Percentiles rank a stretch among this genome's conserved stretches.
Evolutionary conservation across 2,888 invertebrate genomes (phyloP).

Genomic region (Rhogogaster chlorosoma): DNA sequence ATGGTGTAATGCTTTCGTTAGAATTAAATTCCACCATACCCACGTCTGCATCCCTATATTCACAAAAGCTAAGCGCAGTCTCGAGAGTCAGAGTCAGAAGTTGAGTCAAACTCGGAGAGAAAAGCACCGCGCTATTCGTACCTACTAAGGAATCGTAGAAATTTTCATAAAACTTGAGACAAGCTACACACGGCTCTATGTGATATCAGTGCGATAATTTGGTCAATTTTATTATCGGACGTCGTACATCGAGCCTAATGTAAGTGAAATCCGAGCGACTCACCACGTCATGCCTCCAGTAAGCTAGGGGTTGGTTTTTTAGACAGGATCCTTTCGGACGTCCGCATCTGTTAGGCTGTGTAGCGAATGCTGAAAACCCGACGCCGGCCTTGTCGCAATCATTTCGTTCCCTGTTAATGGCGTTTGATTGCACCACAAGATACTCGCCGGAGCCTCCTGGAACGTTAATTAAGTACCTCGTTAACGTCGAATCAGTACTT

Average conservation of each 20-base stretch:
- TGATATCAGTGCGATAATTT: neutral
- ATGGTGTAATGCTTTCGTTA: slow-evolving; percentile 19
- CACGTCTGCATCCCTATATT: neutral
- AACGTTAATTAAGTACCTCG: neutral
- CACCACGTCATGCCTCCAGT: slow-evolving; percentile 78
- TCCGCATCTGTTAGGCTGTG: slow-evolving; percentile 78
- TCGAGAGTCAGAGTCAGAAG: neutral
- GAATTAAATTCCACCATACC: slow-evolving; percentile 35
- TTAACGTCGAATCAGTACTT: neutral
- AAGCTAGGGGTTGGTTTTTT: slow-evolving; percentile 78
- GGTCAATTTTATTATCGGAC: slow-evolving; percentile 22
- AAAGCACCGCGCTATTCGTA: neutral
- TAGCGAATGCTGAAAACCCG: slow-evolving; percentile 78
- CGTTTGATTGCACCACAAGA: slow-evolving; percentile 75
- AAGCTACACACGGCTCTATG: neutral
- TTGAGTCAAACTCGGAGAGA: neutral
- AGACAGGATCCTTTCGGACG: slow-evolving; percentile 76
- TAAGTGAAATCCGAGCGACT: slow-evolving; percentile 28
- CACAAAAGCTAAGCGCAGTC: neutral
- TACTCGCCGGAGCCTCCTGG: slow-evolving; percentile 77
- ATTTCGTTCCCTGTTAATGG: slow-evolving; percentile 76
- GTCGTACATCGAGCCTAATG: too few relatives aligned
- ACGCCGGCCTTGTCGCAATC: slow-evolving; percentile 80
- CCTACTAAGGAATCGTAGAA: neutral
- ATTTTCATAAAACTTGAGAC: neutral